Evolutionary conservation across 2,888 invertebrate species (phyloP).

Genomic region (Epinotia bilunana): DNA sequence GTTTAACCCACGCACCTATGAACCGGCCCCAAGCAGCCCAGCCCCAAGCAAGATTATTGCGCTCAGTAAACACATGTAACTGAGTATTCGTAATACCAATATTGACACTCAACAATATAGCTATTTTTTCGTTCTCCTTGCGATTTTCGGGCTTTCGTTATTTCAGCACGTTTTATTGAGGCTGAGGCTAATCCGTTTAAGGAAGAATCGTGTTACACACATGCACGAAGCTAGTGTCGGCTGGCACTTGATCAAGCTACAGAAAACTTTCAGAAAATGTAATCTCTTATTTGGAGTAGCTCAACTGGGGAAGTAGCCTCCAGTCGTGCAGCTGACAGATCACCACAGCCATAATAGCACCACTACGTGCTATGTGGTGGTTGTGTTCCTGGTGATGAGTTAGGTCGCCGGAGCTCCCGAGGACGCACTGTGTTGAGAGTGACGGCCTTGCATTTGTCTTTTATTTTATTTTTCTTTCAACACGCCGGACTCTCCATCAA

Average conservation of each 20-base stretch:
- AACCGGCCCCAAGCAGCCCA: background rate
- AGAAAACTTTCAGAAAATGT: too few relatives aligned
- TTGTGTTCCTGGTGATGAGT: too few relatives aligned
- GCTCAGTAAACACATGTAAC: constrained; percentile 12
- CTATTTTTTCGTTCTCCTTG: constrained; percentile 18
- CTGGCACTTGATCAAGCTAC: background rate
- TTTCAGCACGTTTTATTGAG: constrained; percentile 11
- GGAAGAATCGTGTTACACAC: background rate
- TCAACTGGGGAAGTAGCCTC: background rate
- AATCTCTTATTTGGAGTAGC: background rate
- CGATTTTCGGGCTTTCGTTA: constrained; percentile 6
- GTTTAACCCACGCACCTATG: background rate
- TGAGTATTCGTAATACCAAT: constrained; percentile 13
- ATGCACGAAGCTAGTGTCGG: background rate
- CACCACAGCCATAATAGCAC: too few relatives aligned
- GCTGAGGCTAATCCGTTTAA: background rate
- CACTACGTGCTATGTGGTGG: too few relatives aligned
- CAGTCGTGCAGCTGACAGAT: too few relatives aligned
- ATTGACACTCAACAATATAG: constrained; percentile 27
- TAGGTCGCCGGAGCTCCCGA: too few relatives aligned
- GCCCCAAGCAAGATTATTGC: constrained; percentile 5
- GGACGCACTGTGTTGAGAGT: too few relatives aligned
- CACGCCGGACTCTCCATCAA: too few relatives aligned
- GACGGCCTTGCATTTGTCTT: too few relatives aligned
- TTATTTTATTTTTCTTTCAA: too few relatives aligned